Percentiles rank a stretch among this genome's conserved stretches.
These are phyloP conservation scores for Tachina lurida DNA, from an alignment of 2,888 invertebrate genomes.

Conservation along the genomic window DNA sequence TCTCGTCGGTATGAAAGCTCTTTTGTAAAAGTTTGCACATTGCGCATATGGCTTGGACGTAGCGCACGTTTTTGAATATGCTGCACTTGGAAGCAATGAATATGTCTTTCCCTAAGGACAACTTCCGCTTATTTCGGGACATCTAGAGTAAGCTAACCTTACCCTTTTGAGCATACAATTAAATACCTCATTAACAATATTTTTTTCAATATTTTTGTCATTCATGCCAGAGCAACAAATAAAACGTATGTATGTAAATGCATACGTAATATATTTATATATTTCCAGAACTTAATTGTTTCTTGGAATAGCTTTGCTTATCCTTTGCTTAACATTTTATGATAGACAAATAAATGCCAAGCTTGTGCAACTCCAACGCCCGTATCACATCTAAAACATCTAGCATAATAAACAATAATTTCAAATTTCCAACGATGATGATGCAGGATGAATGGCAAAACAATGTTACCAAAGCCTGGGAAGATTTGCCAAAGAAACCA, in stretches of 20 bases:
- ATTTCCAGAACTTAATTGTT: slow-evolving; percentile 11
- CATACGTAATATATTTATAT: background rate
- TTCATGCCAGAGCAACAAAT: background rate
- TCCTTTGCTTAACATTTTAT: background rate
- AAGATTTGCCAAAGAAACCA: slow-evolving; percentile 48
- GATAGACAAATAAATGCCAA: slow-evolving; percentile 1
- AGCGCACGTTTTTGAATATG: too few relatives aligned
- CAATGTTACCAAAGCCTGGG: slow-evolving; percentile 49
- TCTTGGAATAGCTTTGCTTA: slow-evolving; percentile 18
- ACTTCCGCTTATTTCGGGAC: too few relatives aligned
- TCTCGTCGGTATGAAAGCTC: too few relatives aligned
- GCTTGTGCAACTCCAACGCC: slow-evolving; percentile 10
- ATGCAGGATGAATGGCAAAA: slow-evolving; percentile 7
- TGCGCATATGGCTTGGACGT: too few relatives aligned
- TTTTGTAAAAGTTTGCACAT: too few relatives aligned
- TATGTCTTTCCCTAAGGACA: too few relatives aligned
- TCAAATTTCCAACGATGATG: slow-evolving; percentile 18
- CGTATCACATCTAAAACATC: slow-evolving; percentile 52
- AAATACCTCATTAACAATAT: too few relatives aligned
- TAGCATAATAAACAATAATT: slow-evolving; percentile 57
- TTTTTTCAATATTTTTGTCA: background rate
- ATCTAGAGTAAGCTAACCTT: too few relatives aligned
- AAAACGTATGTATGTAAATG: background rate
- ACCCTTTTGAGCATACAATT: too few relatives aligned
- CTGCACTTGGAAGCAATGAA: too few relatives aligned